A percentile compares a stretch with the other conserved stretches of the same genome.
phyloP scores from a whole-genome alignment of 2,113 vertebrate genomes.

The Argyrosomus japonicus region DNA sequence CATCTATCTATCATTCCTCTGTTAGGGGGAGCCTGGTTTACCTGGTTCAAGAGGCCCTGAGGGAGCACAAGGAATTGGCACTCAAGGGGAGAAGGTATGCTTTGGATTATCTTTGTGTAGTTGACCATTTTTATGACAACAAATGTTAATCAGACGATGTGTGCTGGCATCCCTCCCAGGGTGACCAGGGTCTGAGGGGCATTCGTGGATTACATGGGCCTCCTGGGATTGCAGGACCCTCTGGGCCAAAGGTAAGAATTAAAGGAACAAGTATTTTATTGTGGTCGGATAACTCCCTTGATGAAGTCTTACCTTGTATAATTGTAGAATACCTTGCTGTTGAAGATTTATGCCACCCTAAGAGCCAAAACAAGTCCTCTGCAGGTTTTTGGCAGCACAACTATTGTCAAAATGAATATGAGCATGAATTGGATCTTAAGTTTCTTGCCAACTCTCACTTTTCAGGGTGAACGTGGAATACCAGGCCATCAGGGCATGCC shows the following conservation, averaged over 20 bases:
- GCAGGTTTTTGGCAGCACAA: constrained; percentile 5
- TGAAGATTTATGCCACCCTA: constrained; percentile 14
- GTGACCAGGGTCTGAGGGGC: constrained; percentile 91
- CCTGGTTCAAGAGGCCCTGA: constrained; percentile 88
- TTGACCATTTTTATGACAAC: neutral
- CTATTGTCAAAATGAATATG: neutral
- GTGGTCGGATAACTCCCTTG: neutral
- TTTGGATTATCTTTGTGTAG: neutral
- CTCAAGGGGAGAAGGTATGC: constrained; percentile 90
- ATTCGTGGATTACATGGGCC: constrained; percentile 90
- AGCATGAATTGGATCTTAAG: constrained; percentile 2
- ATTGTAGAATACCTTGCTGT: neutral
- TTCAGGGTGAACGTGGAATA: constrained; percentile 89
- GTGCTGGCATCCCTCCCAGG: constrained; percentile 76
- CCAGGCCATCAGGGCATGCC: constrained; percentile 87
- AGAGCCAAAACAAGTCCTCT: constrained; percentile 25
- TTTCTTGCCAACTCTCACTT: constrained; percentile 37
- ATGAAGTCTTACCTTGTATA: neutral
- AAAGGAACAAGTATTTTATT: neutral
- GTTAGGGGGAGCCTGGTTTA: constrained; percentile 89
- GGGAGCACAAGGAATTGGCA: constrained; percentile 87
- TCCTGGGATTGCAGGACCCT: constrained; percentile 86
- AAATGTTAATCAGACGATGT: constrained; percentile 34
- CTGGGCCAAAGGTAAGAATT: constrained; percentile 88
- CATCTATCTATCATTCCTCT: constrained; percentile 8